Conservation (phyloP, 2,797 vertebrate genomes). For the Fratercula arctica region DNA sequence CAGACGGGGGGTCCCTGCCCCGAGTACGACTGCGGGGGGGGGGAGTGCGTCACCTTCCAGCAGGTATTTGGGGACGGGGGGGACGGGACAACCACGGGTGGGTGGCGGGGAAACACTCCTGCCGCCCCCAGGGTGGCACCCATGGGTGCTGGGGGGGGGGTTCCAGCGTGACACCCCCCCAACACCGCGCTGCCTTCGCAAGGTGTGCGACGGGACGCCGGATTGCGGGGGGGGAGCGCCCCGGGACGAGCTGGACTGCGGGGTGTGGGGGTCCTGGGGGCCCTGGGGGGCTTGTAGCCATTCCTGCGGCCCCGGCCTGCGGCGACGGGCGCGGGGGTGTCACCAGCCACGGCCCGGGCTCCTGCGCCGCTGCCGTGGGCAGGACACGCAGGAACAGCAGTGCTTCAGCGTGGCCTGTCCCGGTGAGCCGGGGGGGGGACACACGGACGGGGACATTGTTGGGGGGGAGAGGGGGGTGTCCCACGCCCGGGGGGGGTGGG, state of each 20-base stretch:
- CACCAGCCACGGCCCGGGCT: conserved; percentile 20
- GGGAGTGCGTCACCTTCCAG: conserved; percentile 82
- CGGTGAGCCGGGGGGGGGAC: conserved; percentile 60
- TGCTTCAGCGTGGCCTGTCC: conserved; percentile 86
- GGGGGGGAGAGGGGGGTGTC: too few relatives aligned
- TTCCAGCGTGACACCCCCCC: too few relatives aligned
- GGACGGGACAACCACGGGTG: too few relatives aligned
- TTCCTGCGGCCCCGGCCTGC: conserved; percentile 81
- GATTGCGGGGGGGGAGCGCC: conserved; percentile 75
- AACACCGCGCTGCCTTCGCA: too few relatives aligned
- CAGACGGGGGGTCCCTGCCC: conserved; percentile 70
- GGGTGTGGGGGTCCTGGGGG: conserved; percentile 84
- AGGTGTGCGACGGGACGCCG: conserved; percentile 84
- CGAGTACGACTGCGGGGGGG: conserved; percentile 83
- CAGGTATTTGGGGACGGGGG: conserved; percentile 68
- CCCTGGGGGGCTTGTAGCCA: conserved; percentile 83
- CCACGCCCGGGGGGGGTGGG: too few relatives aligned
- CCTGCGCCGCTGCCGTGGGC: conserved; percentile 79
- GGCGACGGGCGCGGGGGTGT: conserved; percentile 77
- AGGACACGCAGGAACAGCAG: conserved; percentile 75
- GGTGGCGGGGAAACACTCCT: too few relatives aligned
- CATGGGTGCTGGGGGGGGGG: too few relatives aligned
- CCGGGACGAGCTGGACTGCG: conserved; percentile 81
- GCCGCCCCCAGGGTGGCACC: too few relatives aligned
- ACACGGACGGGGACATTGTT: too few relatives aligned